Evolutionary conservation across 2,888 invertebrate genomes (phyloP), one percentile per base, ranked within the genome.

Genomic region (Parnassius mnemosyne): DNA sequence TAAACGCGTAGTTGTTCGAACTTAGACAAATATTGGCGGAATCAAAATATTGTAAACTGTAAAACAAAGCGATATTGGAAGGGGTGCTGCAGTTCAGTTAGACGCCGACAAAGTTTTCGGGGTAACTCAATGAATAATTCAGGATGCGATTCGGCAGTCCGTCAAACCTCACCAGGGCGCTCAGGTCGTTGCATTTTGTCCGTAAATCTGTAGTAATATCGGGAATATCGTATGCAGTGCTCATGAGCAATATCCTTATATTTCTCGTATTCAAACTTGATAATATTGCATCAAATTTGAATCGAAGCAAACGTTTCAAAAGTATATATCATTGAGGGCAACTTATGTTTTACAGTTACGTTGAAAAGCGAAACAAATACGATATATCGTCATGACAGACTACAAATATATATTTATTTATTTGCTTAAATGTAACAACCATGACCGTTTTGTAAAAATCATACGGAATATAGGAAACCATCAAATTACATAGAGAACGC

Each of bases 81-180:
- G 79, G 80, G 75, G 71, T 67, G 70, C 72, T 69, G 73, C 72
- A 69, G 58, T 69, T 74, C 72, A 69, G 55, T 63, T 63, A 50
- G 75, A 73, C 74, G 75, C 73, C 69, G 74, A 74, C 76, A 78
- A 87, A 87, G 83, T 85, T 90, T 85, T 78, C 81, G 84, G 76
- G 72, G 74, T 75, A 71, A 76, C 74, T 71, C 76, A 78, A 87
- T 91, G 91, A 89, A 91, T 91, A 82, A 91, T 91, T 89, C 91
- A 90, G 74, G 66, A 77, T 80, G 78, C 85, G 88, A 81, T 81
- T 85, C 84, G 84, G 87, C 87, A 84, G 89, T 89, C 84, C 87
- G 85, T 91, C 91, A 90, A 78, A 82, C 75, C 72, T 69, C 75
- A 78, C 77, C 74, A 72, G 74, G 76, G 73, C 65, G 41, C 49